Evolutionary conservation across 2,888 invertebrate species (phyloP), one percentile per base, ranked within the genome.

Genomic region (Cacoxenus indagator): DNA sequence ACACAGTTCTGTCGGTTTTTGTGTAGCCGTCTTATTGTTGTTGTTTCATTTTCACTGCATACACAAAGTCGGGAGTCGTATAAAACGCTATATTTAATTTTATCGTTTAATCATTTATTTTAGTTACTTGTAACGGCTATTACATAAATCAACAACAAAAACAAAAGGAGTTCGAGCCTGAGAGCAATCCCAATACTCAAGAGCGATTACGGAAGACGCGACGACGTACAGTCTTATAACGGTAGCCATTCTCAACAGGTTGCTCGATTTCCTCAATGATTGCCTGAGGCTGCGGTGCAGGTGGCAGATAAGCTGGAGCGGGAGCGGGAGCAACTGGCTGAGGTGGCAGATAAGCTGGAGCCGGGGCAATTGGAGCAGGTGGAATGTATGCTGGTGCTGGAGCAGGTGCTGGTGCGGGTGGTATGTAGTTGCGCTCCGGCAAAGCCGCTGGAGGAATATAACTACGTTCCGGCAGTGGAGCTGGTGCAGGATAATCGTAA

Each of bases 191-290:
- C 0, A 26, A n/a, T 29, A 19, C n/a, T 69, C 78, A 78, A 72
- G 71, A 69, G 68, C 78, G 81, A 51, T 78, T 74, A 61, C 78
- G 81, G 81, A 76, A 81, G 69, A 78, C 78, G 8, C 78, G 81
- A 67, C 78, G 78, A 59, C 81, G 81, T 67, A 78, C 81, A 31
- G 78, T 78, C 72, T 71, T 78, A 61, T 78, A 78, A 19, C 81
- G 78, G 48, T 78, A 78, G 45, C 78, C 78, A 62, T 78, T 81
- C 72, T 78, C 72, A 31, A 81, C 75, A 5, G 76, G 81, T 65
- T 78, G 78, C 62, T 78, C 81, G 68, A 78, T 75, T 69, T 80
- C 78, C 64, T 78, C 77, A 14, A 73, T 37, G n/a, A 72, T 51
- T 4, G 66, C 61, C 64, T 75, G 59, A 17, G 62, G 64, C 26